These are phyloP conservation scores for Sinocyclocheilus maitianheensis DNA, from an alignment of 2,113 vertebrate genomes.

Conservation along the genomic window DNA sequence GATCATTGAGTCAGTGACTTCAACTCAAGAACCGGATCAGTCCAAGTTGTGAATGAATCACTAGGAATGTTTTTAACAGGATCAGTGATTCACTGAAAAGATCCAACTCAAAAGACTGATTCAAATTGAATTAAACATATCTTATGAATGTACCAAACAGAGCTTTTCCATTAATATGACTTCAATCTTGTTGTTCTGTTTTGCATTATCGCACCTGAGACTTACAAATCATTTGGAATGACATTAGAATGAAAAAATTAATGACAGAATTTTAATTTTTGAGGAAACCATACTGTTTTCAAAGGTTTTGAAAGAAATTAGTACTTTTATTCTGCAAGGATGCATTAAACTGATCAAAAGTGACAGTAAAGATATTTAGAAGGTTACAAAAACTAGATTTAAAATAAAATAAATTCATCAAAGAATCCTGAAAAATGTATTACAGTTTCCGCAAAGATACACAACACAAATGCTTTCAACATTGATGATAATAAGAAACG, in stretches of 20 bases:
- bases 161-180: background rate
- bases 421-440: background rate
- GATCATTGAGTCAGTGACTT: background rate
- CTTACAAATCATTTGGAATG: background rate
- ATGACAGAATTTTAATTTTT: background rate
- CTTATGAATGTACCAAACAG: background rate
- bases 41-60: constrained; percentile 17
- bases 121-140: background rate
- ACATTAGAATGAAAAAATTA: background rate
- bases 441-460: background rate
- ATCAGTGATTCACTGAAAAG: background rate
- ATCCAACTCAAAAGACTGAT: background rate
- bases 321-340: too few relatives aligned
- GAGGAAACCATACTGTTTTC: background rate
- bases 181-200: background rate
- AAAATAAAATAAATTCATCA: background rate
- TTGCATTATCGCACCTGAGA: background rate
- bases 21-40: background rate
- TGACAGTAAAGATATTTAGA: too few relatives aligned
- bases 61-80: background rate
- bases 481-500: background rate
- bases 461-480: background rate
- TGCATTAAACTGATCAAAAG: too few relatives aligned
- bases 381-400: too few relatives aligned
- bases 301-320: background rate